Conservation (phyloP, 2,113 vertebrate genomes). For the Bothrops jararaca region DNA sequence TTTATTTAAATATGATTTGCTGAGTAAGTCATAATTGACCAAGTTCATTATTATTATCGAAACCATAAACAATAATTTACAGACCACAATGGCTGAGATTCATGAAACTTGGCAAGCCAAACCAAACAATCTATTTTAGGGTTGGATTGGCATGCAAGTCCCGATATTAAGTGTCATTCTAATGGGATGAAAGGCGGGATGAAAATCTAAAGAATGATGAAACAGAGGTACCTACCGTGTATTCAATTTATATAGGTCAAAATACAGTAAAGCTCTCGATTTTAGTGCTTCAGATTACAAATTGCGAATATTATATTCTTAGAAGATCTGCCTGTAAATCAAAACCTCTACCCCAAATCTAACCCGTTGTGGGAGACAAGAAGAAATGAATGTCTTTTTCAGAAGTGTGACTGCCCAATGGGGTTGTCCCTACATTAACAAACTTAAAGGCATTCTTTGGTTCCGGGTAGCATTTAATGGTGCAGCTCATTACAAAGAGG, state of each 20-base stretch:
- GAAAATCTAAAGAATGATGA: not conserved
- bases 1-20: not conserved
- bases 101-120: not conserved
- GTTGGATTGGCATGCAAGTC: not conserved
- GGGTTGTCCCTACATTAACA: not conserved
- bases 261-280: not conserved
- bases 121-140: not conserved
- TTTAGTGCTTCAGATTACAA: not conserved
- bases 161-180: not conserved
- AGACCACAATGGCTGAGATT: not conserved
- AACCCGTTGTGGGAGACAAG: not conserved
- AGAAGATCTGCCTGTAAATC: not conserved
- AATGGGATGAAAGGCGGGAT: not conserved
- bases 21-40: not conserved
- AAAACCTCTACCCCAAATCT: not conserved
- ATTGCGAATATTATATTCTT: not conserved
- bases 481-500: not conserved
- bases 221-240: not conserved
- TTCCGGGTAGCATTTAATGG: not conserved
- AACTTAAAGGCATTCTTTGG: not conserved
- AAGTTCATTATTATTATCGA: not conserved
- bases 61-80: not conserved
- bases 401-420: not conserved
- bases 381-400: not conserved
- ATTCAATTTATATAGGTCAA: not conserved